phyloP scores from a whole-genome alignment of 2,888 invertebrate species.

The Agriotes lineatus region DNA sequence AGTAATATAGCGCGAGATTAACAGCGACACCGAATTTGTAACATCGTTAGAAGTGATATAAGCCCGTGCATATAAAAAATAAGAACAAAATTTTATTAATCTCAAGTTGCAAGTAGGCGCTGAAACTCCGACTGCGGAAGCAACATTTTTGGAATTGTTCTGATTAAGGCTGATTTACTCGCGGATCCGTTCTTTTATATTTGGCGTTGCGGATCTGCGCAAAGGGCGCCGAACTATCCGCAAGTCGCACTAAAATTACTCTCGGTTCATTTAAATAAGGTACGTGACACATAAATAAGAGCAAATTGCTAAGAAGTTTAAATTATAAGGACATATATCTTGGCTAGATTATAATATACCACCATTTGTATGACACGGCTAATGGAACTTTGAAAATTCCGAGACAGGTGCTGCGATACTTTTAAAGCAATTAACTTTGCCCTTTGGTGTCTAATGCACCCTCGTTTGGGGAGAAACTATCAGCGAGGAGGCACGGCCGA shows the following conservation, averaged over 20 bases:
- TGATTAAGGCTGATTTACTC: constrained; percentile 4
- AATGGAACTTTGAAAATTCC: constrained; percentile 56
- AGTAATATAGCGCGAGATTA: constrained; percentile 64
- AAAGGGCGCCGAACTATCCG: constrained; percentile 24
- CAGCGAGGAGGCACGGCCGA: neutral
- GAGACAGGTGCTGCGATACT: constrained; percentile 56
- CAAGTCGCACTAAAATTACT: constrained; percentile 31
- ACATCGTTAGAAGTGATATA: constrained; percentile 45
- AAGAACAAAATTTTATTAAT: constrained; percentile 40
- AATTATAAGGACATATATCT: constrained; percentile 53
- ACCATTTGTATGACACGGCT: constrained; percentile 52
- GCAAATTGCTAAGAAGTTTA: constrained; percentile 55
- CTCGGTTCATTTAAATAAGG: constrained; percentile 42
- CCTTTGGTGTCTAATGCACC: constrained; percentile 42
- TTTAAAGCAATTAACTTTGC: constrained; percentile 55
- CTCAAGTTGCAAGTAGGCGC: constrained; percentile 1
- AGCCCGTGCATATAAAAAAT: constrained; percentile 35
- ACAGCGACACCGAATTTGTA: constrained; percentile 58
- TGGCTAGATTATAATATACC: constrained; percentile 49
- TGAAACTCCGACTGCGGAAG: neutral
- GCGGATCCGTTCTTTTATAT: neutral
- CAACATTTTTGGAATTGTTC: neutral
- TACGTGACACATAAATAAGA: constrained; percentile 52
- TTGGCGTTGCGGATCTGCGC: neutral
- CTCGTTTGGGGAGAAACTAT: constrained; percentile 31